Percentiles rank a stretch among this genome's conserved stretches.
phyloP scores from a whole-genome alignment of 2,113 vertebrate genomes.

The Colossoma macropomum region DNA sequence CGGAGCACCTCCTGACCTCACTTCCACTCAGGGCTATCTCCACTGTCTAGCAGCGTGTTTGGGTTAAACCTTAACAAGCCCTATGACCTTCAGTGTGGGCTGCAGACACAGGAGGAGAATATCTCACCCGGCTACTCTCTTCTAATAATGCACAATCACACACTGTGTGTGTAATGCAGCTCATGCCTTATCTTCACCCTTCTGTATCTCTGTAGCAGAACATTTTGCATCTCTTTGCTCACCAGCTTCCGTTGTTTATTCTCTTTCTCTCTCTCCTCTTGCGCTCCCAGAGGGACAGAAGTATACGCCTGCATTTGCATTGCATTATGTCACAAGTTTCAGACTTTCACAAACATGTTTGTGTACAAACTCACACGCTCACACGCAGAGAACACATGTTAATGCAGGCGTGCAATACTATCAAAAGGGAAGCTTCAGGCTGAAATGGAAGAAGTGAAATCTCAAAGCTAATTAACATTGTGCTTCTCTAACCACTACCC shows the following conservation, averaged over 20 bases:
- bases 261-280: neutral
- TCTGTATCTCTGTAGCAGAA: slow-evolving; percentile 7
- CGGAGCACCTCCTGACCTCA: slow-evolving; percentile 7
- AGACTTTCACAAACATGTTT: slow-evolving; percentile 50
- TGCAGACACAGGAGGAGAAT: slow-evolving; percentile 5
- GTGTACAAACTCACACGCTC: slow-evolving; percentile 42
- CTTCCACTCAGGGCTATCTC: slow-evolving; percentile 5
- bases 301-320: slow-evolving; percentile 16
- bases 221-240: slow-evolving; percentile 22
- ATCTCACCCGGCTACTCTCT: slow-evolving; percentile 4
- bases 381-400: slow-evolving; percentile 28
- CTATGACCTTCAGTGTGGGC: slow-evolving; percentile 66
- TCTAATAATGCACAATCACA: neutral
- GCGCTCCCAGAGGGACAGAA: slow-evolving; percentile 12
- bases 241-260: neutral
- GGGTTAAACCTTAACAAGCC: slow-evolving; percentile 66
- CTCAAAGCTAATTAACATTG: slow-evolving; percentile 76
- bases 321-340: slow-evolving; percentile 19
- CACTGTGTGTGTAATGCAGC: neutral
- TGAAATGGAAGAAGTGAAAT: slow-evolving; percentile 70
- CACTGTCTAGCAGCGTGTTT: slow-evolving; percentile 21
- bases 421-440: slow-evolving; percentile 54
- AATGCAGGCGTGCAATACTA: slow-evolving; percentile 21
- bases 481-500: slow-evolving; percentile 65
- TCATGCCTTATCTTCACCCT: neutral